Conservation (phyloP, 2,888 invertebrate species). For the Scelioninae gen. 2 region DNA sequence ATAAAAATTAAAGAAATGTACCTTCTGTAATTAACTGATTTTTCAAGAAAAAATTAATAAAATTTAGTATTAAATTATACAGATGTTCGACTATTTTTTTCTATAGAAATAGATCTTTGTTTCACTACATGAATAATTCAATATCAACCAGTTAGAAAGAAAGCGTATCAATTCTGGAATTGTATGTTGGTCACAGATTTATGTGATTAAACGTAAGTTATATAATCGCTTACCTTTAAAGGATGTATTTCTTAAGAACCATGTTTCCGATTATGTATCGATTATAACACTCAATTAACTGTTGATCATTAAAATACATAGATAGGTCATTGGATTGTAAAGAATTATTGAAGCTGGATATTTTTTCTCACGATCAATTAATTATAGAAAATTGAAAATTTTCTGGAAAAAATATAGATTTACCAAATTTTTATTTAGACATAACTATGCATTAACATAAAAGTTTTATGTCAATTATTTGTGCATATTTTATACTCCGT, state of each 20-base stretch:
- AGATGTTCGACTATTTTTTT: not conserved
- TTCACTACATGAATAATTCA: constrained; percentile 34
- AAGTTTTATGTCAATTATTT: too few species aligned
- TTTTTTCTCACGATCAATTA: too few species aligned
- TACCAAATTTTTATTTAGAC: too few species aligned
- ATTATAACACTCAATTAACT: constrained; percentile 42
- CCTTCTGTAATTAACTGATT: too few species aligned
- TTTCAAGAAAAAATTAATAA: not conserved
- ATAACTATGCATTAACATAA: too few species aligned
- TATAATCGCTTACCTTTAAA: constrained; percentile 37
- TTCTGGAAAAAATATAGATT: too few species aligned
- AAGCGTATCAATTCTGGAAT: constrained; percentile 20
- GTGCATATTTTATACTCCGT: too few species aligned
- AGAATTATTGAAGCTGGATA: too few species aligned
- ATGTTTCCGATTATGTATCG: constrained; percentile 43
- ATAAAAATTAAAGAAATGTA: not conserved
- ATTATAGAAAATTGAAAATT: too few species aligned
- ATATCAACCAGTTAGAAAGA: constrained; percentile 17
- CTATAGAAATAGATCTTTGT: constrained; percentile 23
- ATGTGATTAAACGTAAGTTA: constrained; percentile 37
- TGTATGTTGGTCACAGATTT: constrained; percentile 23
- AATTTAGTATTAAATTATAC: not conserved
- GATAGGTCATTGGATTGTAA: too few species aligned
- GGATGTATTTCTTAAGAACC: constrained; percentile 42
- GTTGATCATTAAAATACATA: constrained; percentile 28